Evolutionary conservation across 1,140 invertebrate species (phyloP), one percentile per base, ranked within the genome.

Genomic region (Zaprionus davidi): DNA sequence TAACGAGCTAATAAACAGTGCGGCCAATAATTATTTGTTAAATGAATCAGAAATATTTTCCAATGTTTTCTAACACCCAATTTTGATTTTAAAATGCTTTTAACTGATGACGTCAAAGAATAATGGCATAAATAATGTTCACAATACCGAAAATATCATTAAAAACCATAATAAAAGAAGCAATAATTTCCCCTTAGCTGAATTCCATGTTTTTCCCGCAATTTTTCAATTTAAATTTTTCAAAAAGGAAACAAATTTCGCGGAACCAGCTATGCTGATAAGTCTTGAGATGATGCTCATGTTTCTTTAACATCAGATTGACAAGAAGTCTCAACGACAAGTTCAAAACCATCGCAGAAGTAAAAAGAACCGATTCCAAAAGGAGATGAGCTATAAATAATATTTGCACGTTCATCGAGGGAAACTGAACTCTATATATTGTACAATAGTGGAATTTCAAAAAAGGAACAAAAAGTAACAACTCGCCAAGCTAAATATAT

Each of bases 401-500:
- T 12, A 57, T 17, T 51, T 24, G 9, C 9, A n/a, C 11, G 20
- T 9, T 51, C 11, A 9, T 49, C 3, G 2, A 5, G 12, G 46
- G 20, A 20, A 51, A 13, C 20, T 49, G 3, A 51, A 51, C 11
- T 46, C 13, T 6, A 46, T 38, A 15, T 38, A 38, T 12, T 38
- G 36, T 5, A 15, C 4, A 12, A 38, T 1, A 46, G 2, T 9
- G 9, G 9, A 34, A n/a, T 41, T 41, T 15, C 1, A 41, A 41
- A 41, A 15, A 15, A 41, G 15, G 15, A 15, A n/a, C 13, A n/a
- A n/a, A 41, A 5, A 41, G 5, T 15, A 41, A 28, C 26, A 5
- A 7, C 5, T 28, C 17, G 38, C 12, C 31, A 31, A 17, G 3
- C 63, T 65, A 65, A 38, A 65, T 41, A 65, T 65, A 56, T 5